phyloP scores from a whole-genome alignment of 2,113 vertebrate genomes.

The Engystomops pustulosus region DNA sequence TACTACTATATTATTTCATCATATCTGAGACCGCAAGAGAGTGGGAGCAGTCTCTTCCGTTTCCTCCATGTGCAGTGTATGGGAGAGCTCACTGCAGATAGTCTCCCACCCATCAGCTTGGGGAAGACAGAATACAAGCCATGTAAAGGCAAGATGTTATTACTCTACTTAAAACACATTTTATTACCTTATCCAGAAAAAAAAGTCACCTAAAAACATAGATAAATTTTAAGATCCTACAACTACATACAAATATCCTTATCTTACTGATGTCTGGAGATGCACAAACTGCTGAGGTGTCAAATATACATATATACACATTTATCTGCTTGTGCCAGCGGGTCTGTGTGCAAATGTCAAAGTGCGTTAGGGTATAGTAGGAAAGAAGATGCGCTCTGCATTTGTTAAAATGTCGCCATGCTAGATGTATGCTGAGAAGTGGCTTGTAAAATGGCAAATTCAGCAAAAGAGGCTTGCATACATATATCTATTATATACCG shows the following conservation, averaged over 20 bases:
- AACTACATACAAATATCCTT: background rate
- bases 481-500: background rate
- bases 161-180: too few species aligned
- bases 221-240: background rate
- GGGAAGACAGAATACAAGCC: too few species aligned
- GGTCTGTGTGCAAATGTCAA: conserved; percentile 23
- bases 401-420: background rate
- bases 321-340: background rate
- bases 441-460: background rate
- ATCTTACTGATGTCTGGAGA: background rate
- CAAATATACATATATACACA: background rate
- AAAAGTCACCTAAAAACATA: too few species aligned
- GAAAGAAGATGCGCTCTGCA: background rate
- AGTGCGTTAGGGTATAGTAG: conserved; percentile 4
- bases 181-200: too few species aligned
- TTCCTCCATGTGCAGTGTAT: too few species aligned
- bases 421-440: background rate
- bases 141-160: too few species aligned
- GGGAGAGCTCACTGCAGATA: too few species aligned
- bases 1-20: too few species aligned
- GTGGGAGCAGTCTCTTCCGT: too few species aligned
- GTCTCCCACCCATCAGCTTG: too few species aligned
- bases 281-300: background rate
- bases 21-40: too few species aligned
- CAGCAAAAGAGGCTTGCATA: background rate